A percentile compares a stretch with the other conserved stretches of the same genome.
These are phyloP conservation scores for Zygaena filipendulae DNA, from an alignment of 2,888 invertebrate genomes.

Conservation along the genomic window DNA sequence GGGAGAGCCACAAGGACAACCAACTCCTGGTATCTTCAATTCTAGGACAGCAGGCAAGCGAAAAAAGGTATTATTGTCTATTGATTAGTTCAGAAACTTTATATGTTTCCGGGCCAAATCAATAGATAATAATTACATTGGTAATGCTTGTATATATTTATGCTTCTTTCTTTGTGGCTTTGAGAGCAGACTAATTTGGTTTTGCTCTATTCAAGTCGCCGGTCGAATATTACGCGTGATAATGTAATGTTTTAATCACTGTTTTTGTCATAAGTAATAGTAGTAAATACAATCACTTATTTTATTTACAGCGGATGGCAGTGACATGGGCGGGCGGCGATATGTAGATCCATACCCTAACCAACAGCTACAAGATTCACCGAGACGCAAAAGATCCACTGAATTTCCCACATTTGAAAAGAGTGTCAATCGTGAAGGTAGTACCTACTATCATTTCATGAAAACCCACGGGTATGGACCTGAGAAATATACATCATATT, in stretches of 20 bases:
- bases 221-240: too few relatives aligned
- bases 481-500: slow-evolving; percentile 54
- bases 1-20: slow-evolving; percentile 43
- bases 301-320: slow-evolving; percentile 60
- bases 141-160: not conserved
- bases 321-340: slow-evolving; percentile 49
- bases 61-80: slow-evolving; percentile 31
- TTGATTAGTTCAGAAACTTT: slow-evolving; percentile 15
- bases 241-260: too few relatives aligned
- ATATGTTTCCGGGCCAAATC: slow-evolving; percentile 12
- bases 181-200: too few relatives aligned
- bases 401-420: slow-evolving; percentile 37
- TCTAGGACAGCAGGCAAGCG: slow-evolving; percentile 61
- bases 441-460: too few relatives aligned
- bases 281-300: too few relatives aligned
- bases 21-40: slow-evolving; percentile 53
- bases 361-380: slow-evolving; percentile 55
- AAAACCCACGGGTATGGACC: slow-evolving; percentile 45
- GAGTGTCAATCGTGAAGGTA: slow-evolving; percentile 24
- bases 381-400: slow-evolving; percentile 51
- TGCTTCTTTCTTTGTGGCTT: too few relatives aligned
- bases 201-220: too few relatives aligned
- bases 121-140: slow-evolving; percentile 18
- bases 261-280: too few relatives aligned
- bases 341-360: slow-evolving; percentile 60